Percentiles rank a stretch among this genome's conserved stretches.
Evolutionary conservation across 2,113 vertebrate species (phyloP).

Genomic region (Elgaria multicarinata): DNA sequence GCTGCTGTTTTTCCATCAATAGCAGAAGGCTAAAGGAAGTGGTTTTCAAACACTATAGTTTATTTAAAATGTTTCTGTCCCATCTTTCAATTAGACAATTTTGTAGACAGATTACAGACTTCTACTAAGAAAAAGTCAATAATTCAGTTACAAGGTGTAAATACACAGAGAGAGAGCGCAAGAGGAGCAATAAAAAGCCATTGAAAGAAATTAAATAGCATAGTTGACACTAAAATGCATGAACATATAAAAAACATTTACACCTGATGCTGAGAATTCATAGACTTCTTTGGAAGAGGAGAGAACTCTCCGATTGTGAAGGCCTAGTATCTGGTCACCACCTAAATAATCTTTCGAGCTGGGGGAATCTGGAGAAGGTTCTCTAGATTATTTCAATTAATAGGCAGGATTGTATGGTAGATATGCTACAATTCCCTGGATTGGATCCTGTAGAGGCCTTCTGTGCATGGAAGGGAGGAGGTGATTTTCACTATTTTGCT

Average conservation of each 20-base stretch:
- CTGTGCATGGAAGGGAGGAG: no score
- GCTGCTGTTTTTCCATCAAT: not conserved
- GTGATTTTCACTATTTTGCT: no score
- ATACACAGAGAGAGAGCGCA: no score
- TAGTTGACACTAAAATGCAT: not conserved
- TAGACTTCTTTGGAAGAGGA: not conserved
- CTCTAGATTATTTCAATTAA: no score
- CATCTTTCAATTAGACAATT: not conserved
- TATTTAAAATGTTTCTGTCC: not conserved
- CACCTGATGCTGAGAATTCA: not conserved
- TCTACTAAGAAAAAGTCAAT: not conserved
- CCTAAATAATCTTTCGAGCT: not conserved
- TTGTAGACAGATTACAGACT: not conserved
- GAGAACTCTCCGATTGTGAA: not conserved
- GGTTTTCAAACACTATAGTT: not conserved
- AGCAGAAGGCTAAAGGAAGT: not conserved
- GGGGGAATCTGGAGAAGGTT: no score
- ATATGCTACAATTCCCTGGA: no score
- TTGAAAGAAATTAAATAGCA: not conserved
- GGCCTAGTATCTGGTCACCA: not conserved
- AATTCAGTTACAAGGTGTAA: not conserved
- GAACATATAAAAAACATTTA: not conserved
- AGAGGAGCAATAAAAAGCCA: not conserved
- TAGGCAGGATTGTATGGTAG: no score
- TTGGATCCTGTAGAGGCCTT: no score